phyloP scores from a whole-genome alignment of 2,113 vertebrate species.

The Daubentonia madagascariensis region DNA sequence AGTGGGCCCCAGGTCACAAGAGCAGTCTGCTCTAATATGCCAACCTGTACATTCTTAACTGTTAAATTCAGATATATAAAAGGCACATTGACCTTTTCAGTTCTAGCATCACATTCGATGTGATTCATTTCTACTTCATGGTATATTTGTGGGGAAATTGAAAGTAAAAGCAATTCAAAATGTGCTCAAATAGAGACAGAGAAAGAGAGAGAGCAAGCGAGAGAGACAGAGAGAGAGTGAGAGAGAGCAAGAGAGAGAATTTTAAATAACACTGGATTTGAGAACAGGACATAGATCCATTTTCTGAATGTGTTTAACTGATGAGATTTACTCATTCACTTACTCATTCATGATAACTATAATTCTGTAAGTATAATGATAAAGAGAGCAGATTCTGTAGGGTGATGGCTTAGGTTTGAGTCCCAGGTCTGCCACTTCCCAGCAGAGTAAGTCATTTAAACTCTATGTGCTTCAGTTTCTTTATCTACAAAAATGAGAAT shows the following conservation, averaged over 20 bases:
- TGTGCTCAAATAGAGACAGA: neutral
- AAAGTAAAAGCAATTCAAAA: neutral
- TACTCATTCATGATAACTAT: neutral
- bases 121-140: neutral
- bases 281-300: neutral
- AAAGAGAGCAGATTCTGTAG: neutral
- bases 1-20: neutral
- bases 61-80: neutral
- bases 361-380: neutral
- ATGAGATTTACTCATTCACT: neutral
- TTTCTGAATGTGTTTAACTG: neutral
- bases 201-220: fast-evolving
- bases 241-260: neutral
- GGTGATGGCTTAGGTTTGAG: neutral
- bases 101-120: neutral
- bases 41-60: neutral
- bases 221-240: neutral
- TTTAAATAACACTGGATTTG: neutral
- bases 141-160: neutral
- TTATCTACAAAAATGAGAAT: neutral
- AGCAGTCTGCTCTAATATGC: neutral
- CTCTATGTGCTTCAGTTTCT: neutral
- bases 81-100: neutral
- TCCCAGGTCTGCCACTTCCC: neutral
- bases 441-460: neutral